These are phyloP conservation scores for Tetragnatha montana DNA, from an alignment of 2,888 invertebrate species.

Conservation along the genomic window DNA sequence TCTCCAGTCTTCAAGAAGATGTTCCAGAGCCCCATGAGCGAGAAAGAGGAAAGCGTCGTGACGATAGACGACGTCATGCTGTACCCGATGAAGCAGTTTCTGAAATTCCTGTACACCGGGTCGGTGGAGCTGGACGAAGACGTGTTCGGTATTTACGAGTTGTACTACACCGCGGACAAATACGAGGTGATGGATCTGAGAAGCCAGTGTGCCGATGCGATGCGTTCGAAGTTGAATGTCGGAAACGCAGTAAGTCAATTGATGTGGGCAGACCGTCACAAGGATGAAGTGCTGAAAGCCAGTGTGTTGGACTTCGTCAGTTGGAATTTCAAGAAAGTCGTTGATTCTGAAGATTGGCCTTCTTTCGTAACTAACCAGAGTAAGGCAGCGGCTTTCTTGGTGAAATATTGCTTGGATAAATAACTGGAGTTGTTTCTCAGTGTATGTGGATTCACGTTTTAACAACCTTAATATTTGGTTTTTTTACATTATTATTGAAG, in stretches of 20 bases:
- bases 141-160: neutral
- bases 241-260: neutral
- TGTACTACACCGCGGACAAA: constrained; percentile 12
- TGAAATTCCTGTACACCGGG: constrained; percentile 20
- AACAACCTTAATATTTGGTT: neutral
- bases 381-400: neutral
- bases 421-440: no score
- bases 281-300: neutral
- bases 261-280: neutral
- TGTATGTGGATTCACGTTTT: no score
- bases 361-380: neutral
- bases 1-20: constrained; percentile 10
- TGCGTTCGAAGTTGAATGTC: neutral
- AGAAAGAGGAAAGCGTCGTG: neutral
- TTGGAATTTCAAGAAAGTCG: neutral
- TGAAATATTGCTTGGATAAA: neutral
- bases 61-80: neutral
- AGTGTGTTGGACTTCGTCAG: neutral
- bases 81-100: neutral
- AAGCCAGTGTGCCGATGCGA: neutral
- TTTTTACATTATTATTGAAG: no score
- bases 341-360: neutral
- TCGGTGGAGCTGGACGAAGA: neutral
- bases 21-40: neutral
- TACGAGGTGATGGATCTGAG: neutral